These are phyloP conservation scores for Lytechinus variegatus DNA, from an alignment of 35 echinoderm and acorn worm genomes.

Conservation along the genomic window DNA sequence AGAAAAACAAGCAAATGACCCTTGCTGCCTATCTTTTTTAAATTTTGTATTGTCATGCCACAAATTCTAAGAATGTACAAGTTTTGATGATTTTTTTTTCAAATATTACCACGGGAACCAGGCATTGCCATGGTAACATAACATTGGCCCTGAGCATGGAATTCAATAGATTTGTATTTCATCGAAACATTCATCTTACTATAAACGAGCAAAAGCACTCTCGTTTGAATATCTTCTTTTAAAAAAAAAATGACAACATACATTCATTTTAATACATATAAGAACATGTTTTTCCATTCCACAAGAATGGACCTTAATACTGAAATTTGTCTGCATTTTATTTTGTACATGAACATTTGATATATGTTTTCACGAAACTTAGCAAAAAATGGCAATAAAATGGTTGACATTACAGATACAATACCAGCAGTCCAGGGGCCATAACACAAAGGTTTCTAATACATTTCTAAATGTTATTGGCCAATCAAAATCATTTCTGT, in stretches of 20 bases:
- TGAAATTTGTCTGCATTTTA: background rate
- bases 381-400: background rate
- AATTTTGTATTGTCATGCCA: background rate
- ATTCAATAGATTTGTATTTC: slow-evolving; percentile 15
- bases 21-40: background rate
- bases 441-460: too few relatives aligned
- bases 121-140: slow-evolving; percentile 17
- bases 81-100: background rate
- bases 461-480: too few relatives aligned
- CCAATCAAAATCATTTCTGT: too few relatives aligned
- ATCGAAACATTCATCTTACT: background rate
- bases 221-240: background rate
- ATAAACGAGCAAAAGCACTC: background rate
- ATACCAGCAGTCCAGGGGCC: background rate
- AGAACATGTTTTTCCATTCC: background rate
- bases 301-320: background rate
- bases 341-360: background rate
- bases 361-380: background rate
- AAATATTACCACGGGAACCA: background rate
- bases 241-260: background rate
- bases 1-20: background rate
- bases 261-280: too few relatives aligned
- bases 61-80: slow-evolving; percentile 29
- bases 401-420: background rate
- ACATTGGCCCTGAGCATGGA: slow-evolving; percentile 43